Evolutionary conservation across 2,888 invertebrate species (phyloP), one percentile per base, ranked within the genome.

Genomic region (Frankliniella intonsa): DNA sequence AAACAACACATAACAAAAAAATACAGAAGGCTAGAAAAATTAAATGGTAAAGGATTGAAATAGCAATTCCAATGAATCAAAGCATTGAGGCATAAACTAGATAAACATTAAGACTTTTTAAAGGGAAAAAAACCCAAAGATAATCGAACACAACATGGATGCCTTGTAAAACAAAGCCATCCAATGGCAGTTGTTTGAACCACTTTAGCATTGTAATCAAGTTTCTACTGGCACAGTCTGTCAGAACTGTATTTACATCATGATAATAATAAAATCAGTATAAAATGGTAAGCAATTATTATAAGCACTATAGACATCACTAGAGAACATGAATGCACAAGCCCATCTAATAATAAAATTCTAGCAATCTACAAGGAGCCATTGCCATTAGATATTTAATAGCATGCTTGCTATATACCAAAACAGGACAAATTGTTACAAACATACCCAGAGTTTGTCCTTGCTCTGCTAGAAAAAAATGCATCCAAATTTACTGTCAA

Each of bases 11-110:
- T 17, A 69, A 22, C 50, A 82, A 83, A 81, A 81, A 81, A 79
- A 65, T n/a, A 14, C 83, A 81, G 81, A 82, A 22, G 55, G 82
- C 79, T 81, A 80, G 25, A 19, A 80, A 76, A 80, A 49, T 65
- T 65, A 81, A 69, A 55, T 27, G 81, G 50, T 83, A 82, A 80
- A 83, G 82, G 82, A 82, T 79, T 82, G 82, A 83, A 82, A 82
- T 80, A 83, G 83, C 79, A 76, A 76, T 81, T 82, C 69, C 55
- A n/a, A 50, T 82, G 80, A 80, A 82, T 65, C 27, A 80, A 55
- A 62, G n/a, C 62, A 62, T 62, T 17, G 5, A 38, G 38, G 49
- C 49, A 22, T 2, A 50, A 17, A 14, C 17, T 62, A 62, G 19
- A 62, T 62, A 17, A 62, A 62, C 14, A 55, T 55, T 7, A 62